Base-by-base conservation (phyloP, 2,113 vertebrate genomes). In the Mixornis gularis region DNA sequence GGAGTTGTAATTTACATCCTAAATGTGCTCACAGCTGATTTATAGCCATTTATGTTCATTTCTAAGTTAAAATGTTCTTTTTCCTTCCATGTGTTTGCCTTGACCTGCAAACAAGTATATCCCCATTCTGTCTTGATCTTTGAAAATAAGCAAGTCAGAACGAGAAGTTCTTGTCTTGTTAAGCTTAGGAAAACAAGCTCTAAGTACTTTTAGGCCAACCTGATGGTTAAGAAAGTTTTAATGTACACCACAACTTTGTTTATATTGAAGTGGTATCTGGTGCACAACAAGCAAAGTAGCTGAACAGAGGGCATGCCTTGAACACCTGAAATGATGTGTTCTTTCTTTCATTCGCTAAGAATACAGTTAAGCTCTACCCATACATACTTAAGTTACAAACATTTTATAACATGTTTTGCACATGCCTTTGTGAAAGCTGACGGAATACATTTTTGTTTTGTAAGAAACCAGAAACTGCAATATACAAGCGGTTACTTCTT, bases 111-210 rank as follows among this genome's bases (percentile, higher is more conserved):
- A 36, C 44, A 64, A 69, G 55, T 83, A 7, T 24, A 87, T 77
- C 55, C 29, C 21, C 43, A 80, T 38, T 83, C 72, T 90, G 69
- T 73, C 83, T 88, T 85, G 59, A 55, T 80, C 86, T 92, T 74
- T 88, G 80, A 69, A 84, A 90, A 52, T 8, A 14, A 92, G 26
- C 86, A 94, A 93, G 77, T 80, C 83, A 68, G 83, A 78, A 95
- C 62, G 1, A 90, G 91, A 90, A 73, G 60, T 88, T 93, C 76
- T 94, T 68, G 81, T 71, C 74, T 63, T 77, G 40, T 85, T 88
- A 51, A 78, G 64, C 69, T 85, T 89, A 94, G 80, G 83, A 84
- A 88, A 94, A 80, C 79, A 92, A 92, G 22, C 63, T 85, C 72
- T 68, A 62, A 79, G 79, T 73, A 60, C 72, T 85, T 88, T 73